Evolutionary conservation across 2,797 vertebrate species (phyloP).

Genomic region (Crocodylus rhombifer): DNA sequence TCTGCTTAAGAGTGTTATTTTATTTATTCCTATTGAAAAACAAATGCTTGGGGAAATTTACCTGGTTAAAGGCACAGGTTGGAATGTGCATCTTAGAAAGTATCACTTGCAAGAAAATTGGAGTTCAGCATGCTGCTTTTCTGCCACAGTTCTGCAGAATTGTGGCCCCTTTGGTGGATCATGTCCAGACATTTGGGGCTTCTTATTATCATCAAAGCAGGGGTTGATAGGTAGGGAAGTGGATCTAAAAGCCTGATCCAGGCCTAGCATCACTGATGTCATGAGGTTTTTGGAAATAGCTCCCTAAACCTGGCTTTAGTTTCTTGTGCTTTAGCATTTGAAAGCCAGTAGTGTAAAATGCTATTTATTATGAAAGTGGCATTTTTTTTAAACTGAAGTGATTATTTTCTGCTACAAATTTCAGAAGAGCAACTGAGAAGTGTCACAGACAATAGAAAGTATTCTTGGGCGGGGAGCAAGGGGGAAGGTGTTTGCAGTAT

Average conservation of each 20-base stretch:
- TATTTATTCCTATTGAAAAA: constrained; percentile 49
- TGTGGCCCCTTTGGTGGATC: background rate
- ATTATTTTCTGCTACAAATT: constrained; percentile 54
- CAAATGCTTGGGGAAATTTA: background rate
- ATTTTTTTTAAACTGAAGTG: constrained; percentile 19
- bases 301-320: background rate
- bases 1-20: background rate
- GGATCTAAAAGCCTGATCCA: background rate
- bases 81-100: background rate
- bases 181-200: background rate
- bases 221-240: fast-evolving
- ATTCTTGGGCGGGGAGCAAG: constrained; percentile 24
- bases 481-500: constrained; percentile 43
- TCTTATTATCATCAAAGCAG: background rate
- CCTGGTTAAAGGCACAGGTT: background rate
- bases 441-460: constrained; percentile 28
- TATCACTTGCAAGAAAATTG: background rate
- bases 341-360: background rate
- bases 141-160: background rate
- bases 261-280: constrained; percentile 14
- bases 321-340: background rate
- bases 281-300: background rate
- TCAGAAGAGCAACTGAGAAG: constrained; percentile 21
- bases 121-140: background rate
- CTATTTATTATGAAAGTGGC: constrained; percentile 33